Base-by-base conservation (phyloP, 2,113 vertebrate genomes). In the Picathartes gymnocephalus region DNA sequence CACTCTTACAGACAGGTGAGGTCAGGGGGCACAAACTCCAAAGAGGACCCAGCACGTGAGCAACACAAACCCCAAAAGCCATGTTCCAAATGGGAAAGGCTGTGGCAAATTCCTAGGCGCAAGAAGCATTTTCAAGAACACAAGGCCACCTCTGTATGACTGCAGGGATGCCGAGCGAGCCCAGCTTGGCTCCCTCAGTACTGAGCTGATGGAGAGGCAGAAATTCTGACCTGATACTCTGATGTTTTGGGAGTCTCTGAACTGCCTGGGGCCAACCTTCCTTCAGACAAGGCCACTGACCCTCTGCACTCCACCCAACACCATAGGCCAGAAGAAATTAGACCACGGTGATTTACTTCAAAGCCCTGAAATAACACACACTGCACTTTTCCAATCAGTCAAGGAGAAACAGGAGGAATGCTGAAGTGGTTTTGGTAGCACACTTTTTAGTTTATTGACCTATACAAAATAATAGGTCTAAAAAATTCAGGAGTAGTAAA, bases 401-500 rank as follows among this genome's bases (percentile, higher is more conserved):
- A 2, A 61, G 81, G 9, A 89, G 69, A 96, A 97, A 97, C 0
- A 85, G 91, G 93, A 96, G 72, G 64, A 93, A 96, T 47, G 77
- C 89, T 5, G 60, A 80, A 81, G 92, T 86, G 21, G 62, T 93
- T 96, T 97, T 93, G 93, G 88, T 98, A 98, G 91, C 97, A 98
- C 96, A 96, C 96, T 86, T 97, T 97, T 72, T 53, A 90, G 82
- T 98, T 98, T 98, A 98, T 98, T 98, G 98, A 98, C 98, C 98
- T 97, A 98, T 91, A 96, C 96, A 98, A 98, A 98, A 98, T 94
- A 98, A 98, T 97, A 98, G 98, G 97, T 96, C 98, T 97, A 95
- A 94, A 97, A 93, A 97, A 96, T 96, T 96, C 97, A 97, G 91
- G 93, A 98, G 94, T 95, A 97, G 95, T 98, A 97, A 98, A 98